Conservation (phyloP, 2,797 vertebrate species). For the Cossypha dichroa region DNA sequence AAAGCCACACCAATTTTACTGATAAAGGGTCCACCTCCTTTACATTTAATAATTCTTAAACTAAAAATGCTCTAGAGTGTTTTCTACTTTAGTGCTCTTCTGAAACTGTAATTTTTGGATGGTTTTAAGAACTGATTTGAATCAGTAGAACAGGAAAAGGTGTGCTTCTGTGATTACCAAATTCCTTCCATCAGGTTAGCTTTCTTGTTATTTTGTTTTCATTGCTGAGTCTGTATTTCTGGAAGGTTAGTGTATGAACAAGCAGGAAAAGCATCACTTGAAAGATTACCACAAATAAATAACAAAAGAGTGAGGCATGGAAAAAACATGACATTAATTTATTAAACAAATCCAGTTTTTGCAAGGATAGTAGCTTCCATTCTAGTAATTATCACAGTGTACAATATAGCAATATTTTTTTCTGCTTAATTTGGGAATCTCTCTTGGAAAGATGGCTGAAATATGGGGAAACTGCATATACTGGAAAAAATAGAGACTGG, state of each 20-base stretch:
- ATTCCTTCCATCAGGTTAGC: neutral
- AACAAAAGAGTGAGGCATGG: neutral
- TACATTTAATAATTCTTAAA: slow-evolving; percentile 46
- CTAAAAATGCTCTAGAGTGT: neutral
- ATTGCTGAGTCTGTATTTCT: neutral
- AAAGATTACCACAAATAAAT: neutral
- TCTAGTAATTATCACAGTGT: neutral
- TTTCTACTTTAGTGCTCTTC: slow-evolving; percentile 54
- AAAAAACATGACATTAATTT: neutral
- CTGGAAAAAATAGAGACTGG: neutral
- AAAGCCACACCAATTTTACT: neutral
- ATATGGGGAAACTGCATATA: neutral
- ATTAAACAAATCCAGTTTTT: neutral
- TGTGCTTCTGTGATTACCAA: neutral
- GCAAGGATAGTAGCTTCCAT: neutral
- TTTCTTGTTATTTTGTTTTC: neutral
- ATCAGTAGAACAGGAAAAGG: slow-evolving; percentile 24
- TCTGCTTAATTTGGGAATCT: neutral
- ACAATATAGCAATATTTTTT: neutral
- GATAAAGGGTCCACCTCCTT: slow-evolving; percentile 1
- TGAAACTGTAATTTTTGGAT: slow-evolving; percentile 61
- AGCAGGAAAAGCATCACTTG: neutral
- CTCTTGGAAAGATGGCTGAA: neutral
- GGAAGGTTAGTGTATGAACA: neutral
- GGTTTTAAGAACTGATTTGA: slow-evolving; percentile 51